A percentile compares a stretch with the other conserved stretches of the same genome.
Evolutionary conservation across 2,888 invertebrate species (phyloP).

Genomic region (Xestia c-nigrum): DNA sequence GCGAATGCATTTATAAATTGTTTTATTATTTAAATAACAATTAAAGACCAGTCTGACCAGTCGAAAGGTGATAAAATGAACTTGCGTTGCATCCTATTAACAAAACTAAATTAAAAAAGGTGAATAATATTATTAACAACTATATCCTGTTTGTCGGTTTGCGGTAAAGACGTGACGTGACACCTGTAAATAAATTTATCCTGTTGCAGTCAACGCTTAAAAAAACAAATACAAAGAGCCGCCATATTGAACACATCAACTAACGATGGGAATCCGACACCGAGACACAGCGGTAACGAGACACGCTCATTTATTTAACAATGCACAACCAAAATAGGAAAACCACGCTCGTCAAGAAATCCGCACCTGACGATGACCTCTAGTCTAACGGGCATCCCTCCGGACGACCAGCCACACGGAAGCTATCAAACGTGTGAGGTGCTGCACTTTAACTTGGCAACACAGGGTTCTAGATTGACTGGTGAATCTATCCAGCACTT

Average conservation of each 20-base stretch:
- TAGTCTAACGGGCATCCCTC: constrained; percentile 85
- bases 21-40: constrained; percentile 37
- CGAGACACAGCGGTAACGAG: constrained; percentile 74
- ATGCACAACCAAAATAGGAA: constrained; percentile 86
- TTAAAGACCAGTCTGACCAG: constrained; percentile 8
- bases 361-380: constrained; percentile 89
- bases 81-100: constrained; percentile 22
- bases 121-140: constrained; percentile 33
- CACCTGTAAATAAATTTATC: constrained; percentile 51
- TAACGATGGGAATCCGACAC: constrained; percentile 72
- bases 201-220: constrained; percentile 40
- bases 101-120: constrained; percentile 38
- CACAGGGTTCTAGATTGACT: constrained; percentile 69
- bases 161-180: constrained; percentile 39
- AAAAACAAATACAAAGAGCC: constrained; percentile 40
- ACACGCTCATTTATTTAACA: constrained; percentile 82
- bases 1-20: constrained; percentile 28
- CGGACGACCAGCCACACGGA: constrained; percentile 54
- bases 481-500: constrained; percentile 79
- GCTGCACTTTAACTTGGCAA: constrained; percentile 46
- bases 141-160: constrained; percentile 46
- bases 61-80: constrained; percentile 39
- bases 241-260: constrained; percentile 59
- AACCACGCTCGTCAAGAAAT: constrained; percentile 87
- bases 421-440: constrained; percentile 55